Evolutionary conservation across 1,140 invertebrate genomes (phyloP).

Genomic region (Drosophila pallidifrons): DNA sequence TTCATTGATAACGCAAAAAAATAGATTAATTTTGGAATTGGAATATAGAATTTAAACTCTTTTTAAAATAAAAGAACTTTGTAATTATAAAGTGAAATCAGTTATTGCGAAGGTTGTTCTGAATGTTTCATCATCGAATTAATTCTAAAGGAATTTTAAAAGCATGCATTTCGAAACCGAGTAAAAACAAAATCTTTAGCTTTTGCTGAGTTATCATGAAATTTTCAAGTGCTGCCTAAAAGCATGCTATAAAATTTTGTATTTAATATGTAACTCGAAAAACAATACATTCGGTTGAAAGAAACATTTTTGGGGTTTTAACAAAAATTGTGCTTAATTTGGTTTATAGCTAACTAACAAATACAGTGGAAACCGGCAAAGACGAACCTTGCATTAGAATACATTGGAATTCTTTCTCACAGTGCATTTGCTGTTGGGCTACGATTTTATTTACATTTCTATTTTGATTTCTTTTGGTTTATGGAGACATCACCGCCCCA

Average conservation of each 20-base stretch:
- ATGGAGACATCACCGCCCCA: constrained; percentile 51
- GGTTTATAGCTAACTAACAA: background rate
- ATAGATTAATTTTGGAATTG: too few relatives aligned
- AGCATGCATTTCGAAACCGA: background rate
- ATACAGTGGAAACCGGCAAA: background rate
- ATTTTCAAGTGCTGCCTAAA: background rate
- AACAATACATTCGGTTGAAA: background rate
- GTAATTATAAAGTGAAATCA: too few relatives aligned
- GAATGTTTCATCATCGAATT: background rate
- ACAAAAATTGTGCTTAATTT: background rate
- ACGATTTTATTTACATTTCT: constrained; percentile 39
- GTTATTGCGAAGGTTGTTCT: too few relatives aligned
- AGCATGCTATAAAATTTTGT: background rate
- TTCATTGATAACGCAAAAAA: too few relatives aligned
- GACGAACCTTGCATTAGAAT: background rate
- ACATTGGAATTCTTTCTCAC: background rate
- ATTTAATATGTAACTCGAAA: background rate
- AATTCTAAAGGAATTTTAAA: background rate
- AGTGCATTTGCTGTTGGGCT: constrained; percentile 34
- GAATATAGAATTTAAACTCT: too few relatives aligned
- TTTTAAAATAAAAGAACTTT: too few relatives aligned
- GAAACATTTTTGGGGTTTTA: background rate
- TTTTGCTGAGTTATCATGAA: too few relatives aligned
- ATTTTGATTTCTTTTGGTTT: constrained; percentile 56
- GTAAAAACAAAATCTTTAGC: too few relatives aligned